phyloP scores from a whole-genome alignment of 2,113 vertebrate genomes.

The Caranx ignobilis region DNA sequence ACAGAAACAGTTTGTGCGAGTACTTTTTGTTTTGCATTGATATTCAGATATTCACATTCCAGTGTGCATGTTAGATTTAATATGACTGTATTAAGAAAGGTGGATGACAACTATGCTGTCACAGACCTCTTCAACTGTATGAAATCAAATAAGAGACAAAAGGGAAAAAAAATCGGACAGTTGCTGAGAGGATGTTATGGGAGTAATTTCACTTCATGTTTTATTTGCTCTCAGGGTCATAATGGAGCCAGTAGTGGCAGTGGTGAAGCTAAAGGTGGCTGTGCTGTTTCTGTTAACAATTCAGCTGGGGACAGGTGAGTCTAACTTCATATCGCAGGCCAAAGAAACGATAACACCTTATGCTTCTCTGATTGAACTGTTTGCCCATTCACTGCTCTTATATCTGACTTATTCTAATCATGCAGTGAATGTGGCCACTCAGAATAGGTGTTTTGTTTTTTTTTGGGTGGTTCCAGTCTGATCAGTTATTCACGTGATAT shows the following conservation, averaged over 20 bases:
- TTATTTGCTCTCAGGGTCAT: constrained; percentile 41
- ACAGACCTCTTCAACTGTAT: not conserved
- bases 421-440: not conserved
- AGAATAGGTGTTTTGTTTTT: constrained; percentile 7
- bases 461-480: not conserved
- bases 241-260: constrained; percentile 59
- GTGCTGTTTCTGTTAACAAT: constrained; percentile 57
- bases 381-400: not conserved
- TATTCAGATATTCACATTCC: constrained; percentile 5
- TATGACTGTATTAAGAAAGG: not conserved
- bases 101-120: not conserved
- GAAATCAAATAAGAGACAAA: not conserved
- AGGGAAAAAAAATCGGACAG: constrained; percentile 6
- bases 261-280: constrained; percentile 34
- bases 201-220: not conserved
- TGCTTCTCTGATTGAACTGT: not conserved
- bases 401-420: not conserved
- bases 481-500: constrained; percentile 3
- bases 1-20: not conserved
- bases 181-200: not conserved
- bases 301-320: constrained; percentile 77
- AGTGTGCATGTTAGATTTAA: not conserved
- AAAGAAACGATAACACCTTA: not conserved
- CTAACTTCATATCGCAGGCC: not conserved
- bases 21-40: not conserved